Percentiles rank a stretch among this genome's conserved stretches.
Conservation (phyloP, 2,888 invertebrate species). For the Cryptus armator region DNA sequence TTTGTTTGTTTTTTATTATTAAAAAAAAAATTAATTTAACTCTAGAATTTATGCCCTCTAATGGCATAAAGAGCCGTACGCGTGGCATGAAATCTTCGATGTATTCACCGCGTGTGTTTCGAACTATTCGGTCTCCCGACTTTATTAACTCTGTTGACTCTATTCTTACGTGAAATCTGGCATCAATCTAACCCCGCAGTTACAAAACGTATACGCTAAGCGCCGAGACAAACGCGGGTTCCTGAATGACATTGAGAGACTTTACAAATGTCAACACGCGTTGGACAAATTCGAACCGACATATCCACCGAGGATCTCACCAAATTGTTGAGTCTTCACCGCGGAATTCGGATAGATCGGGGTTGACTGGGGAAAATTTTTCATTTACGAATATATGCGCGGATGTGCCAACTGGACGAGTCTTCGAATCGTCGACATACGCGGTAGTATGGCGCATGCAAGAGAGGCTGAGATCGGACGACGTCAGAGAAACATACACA, state of each 20-base stretch:
- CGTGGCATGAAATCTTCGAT: no score
- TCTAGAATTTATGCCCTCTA: no score
- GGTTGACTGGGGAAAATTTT: neutral
- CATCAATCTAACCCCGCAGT: neutral
- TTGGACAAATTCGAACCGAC: neutral
- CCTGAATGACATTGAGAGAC: neutral
- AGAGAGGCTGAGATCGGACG: conserved; percentile 2
- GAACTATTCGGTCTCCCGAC: no score
- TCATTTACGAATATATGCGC: neutral
- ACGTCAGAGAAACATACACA: conserved; percentile 21
- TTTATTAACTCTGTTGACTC: neutral
- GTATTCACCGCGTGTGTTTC: no score
- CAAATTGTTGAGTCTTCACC: neutral
- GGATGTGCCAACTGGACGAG: conserved; percentile 46
- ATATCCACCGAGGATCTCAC: neutral
- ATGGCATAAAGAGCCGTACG: no score
- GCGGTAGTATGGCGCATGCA: neutral
- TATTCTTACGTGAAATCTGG: neutral
- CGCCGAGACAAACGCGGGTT: neutral
- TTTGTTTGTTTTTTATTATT: no score
- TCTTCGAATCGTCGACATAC: conserved; percentile 15
- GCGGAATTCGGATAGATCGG: conserved; percentile 7
- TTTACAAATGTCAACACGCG: neutral
- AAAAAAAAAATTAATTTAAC: no score
- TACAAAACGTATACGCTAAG: neutral